Evolutionary conservation across 2,797 vertebrate genomes (phyloP).

Genomic region (Acanthiza pusilla): DNA sequence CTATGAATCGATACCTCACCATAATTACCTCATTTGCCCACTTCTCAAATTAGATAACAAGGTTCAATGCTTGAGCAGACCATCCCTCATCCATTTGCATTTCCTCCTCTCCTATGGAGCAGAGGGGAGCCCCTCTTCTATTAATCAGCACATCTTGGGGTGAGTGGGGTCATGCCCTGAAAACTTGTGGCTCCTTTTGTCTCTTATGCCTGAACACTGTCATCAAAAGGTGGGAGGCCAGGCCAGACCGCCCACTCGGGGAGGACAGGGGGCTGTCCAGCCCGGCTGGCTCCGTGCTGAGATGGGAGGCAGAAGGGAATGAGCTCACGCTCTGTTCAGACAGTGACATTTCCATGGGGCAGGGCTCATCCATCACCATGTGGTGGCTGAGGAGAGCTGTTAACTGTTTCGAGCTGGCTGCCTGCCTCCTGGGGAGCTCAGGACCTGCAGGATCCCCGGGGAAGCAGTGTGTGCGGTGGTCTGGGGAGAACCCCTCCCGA

Average conservation of each 20-base stretch:
- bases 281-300: neutral
- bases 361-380: conserved; percentile 47
- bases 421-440: neutral
- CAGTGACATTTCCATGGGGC: conserved; percentile 47
- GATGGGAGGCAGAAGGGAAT: neutral
- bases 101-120: neutral
- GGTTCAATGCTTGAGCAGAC: conserved; percentile 19
- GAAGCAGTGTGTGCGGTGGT: neutral
- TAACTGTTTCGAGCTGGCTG: neutral
- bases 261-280: neutral
- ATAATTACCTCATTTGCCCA: conserved; percentile 65
- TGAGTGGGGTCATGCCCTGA: neutral
- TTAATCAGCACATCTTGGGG: neutral
- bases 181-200: neutral
- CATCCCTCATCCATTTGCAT: conserved; percentile 21
- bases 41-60: conserved; percentile 60
- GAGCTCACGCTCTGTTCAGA: conserved; percentile 32
- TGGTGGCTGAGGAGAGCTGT: conserved; percentile 8
- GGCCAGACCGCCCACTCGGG: neutral
- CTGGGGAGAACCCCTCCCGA: fast-evolving
- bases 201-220: neutral
- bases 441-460: neutral
- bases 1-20: conserved; percentile 52
- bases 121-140: neutral
- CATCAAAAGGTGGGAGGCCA: neutral